Evolutionary conservation across 2,797 vertebrate species (phyloP), one percentile per base, ranked within the genome.

Genomic region (Tolypeutes matacus): DNA sequence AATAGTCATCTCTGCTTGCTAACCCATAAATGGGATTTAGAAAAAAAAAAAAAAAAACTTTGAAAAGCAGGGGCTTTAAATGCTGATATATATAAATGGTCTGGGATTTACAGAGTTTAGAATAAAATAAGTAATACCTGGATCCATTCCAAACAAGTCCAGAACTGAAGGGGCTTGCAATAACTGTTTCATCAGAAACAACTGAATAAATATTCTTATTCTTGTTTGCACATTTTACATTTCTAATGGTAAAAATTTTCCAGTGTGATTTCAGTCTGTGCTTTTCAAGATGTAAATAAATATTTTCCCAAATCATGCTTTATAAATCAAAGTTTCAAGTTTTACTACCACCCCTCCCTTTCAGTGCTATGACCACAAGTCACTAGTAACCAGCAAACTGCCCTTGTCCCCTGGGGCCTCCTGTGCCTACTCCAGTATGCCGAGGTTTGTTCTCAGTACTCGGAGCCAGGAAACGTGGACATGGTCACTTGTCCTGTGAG

Each of bases 401-500:
- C 13, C 6, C 49, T 4, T 6, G 17, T 72, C 20, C 51, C 39
- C 73, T 31, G n/a, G 2, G 56, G 11, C 31, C 56, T 20, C 11
- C 3, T 1, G 5, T 23, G 25, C 62, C 86, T 14, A 12, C 51
- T 3, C 5, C 65, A 53, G 31, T 1, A 15, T 1, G 27, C 69
- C n/a, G 0, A 0, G 34, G 29, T 13, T 15, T 51, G 67, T 4
- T 31, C 60, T 29, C 72, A 8, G 9, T 0, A 27, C 49, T 11
- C 7, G 0, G 27, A 25, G 46, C 13, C 1, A n/a, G 49, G 4
- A n/a, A 58, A 11, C 2, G 31, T 34, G 17, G 0, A 15, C 7
- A 51, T 13, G 4, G 9, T 4, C 86, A 3, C 20, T 3, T 23
- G 75, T 64, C 15, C 13, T 53, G 49, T 20, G 60, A 75, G 36